Evolutionary conservation across 2,797 vertebrate genomes (phyloP).

Genomic region (Diceros bicornis): DNA sequence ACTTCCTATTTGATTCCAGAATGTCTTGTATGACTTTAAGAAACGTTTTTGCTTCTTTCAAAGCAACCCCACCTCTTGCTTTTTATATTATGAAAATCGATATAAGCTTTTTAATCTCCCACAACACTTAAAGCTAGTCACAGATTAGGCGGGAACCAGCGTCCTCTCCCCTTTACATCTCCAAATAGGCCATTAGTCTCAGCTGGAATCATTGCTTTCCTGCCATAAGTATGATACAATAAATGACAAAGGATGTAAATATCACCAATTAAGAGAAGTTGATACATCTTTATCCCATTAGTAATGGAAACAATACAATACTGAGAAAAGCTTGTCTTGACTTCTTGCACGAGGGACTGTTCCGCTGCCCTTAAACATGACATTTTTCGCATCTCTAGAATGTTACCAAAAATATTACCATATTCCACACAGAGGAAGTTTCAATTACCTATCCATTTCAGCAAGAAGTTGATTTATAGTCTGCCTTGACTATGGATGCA

Average conservation of each 20-base stretch:
- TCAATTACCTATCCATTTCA: conserved; percentile 98
- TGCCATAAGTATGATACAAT: background rate
- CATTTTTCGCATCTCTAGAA: background rate
- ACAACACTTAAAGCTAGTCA: background rate
- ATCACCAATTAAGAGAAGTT: background rate
- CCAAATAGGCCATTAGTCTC: background rate
- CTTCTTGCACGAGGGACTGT: background rate
- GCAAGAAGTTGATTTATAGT: conserved; percentile 99
- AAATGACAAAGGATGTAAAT: background rate
- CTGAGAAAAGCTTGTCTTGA: background rate
- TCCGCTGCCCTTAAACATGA: background rate
- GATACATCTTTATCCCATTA: background rate
- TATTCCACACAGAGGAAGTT: conserved; percentile 58
- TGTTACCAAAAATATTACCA: conserved; percentile 27
- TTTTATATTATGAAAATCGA: background rate
- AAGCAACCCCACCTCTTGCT: background rate
- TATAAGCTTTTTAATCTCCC: background rate
- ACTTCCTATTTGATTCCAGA: background rate
- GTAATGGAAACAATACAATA: conserved; percentile 6
- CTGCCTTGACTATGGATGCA: conserved; percentile 99
- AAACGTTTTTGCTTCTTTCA: background rate
- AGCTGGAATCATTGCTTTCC: background rate
- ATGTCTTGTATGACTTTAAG: background rate
- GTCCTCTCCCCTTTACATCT: background rate
- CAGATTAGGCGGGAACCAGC: background rate